Evolutionary conservation across 2,888 invertebrate species (phyloP).

Genomic region (Andrena chrysosceles): DNA sequence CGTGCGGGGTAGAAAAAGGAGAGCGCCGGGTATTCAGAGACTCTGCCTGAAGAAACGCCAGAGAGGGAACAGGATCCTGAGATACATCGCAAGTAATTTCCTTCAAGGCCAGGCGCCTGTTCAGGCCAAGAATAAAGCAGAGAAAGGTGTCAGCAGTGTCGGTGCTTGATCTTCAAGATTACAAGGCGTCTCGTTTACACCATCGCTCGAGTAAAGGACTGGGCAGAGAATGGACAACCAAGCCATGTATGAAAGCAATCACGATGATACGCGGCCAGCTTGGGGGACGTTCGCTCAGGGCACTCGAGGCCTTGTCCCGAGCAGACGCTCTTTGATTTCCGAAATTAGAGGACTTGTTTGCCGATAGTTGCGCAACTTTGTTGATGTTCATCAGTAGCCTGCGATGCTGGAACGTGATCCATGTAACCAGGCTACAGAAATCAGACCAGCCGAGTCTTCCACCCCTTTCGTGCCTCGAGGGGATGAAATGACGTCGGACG

Average conservation of each 20-base stretch:
- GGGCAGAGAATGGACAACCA: constrained; percentile 4
- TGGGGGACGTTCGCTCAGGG: background rate
- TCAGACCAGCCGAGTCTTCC: constrained; percentile 1
- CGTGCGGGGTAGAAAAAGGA: background rate
- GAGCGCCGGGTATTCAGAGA: background rate
- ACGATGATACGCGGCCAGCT: background rate
- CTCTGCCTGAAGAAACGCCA: background rate
- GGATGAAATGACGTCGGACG: no score
- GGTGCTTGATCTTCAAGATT: constrained; percentile 33
- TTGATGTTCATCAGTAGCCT: constrained; percentile 20
- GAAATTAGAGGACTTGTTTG: constrained; percentile 45
- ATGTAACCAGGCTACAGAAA: background rate
- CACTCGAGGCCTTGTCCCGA: background rate
- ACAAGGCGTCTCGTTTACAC: constrained; percentile 18
- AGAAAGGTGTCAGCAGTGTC: constrained; percentile 5
- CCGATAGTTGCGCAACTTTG: background rate
- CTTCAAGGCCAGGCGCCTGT: background rate
- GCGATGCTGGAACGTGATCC: constrained; percentile 2
- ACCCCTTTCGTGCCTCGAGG: background rate
- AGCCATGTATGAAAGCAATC: constrained; percentile 14
- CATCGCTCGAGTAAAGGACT: no score
- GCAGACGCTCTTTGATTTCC: constrained; percentile 33
- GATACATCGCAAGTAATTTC: background rate
- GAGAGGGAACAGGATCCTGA: background rate
- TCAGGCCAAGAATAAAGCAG: background rate